These are phyloP conservation scores for Onychostoma macrolepis DNA, from an alignment of 2,113 vertebrate genomes.

Conservation along the genomic window DNA sequence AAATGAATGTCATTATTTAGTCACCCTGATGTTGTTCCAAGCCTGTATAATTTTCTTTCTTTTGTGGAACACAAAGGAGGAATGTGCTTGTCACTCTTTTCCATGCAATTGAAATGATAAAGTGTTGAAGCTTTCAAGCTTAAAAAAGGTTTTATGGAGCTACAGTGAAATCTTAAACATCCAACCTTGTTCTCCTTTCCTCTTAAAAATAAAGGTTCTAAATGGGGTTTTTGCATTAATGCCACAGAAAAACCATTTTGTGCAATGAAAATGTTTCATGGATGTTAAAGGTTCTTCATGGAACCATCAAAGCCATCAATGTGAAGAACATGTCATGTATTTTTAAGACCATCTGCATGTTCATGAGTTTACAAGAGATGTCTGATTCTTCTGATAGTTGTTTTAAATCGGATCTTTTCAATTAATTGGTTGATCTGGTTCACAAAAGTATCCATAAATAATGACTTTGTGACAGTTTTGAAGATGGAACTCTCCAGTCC, in stretches of 20 bases:
- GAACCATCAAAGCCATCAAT: too few species aligned
- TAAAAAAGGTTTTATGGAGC: neutral
- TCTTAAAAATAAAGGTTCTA: neutral
- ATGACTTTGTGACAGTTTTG: too few species aligned
- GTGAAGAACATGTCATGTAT: too few species aligned
- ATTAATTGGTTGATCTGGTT: neutral
- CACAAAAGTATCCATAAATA: too few species aligned
- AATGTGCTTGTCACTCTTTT: neutral
- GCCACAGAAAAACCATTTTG: too few species aligned
- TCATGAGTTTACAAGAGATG: neutral
- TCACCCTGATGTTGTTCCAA: neutral
- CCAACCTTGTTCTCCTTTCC: neutral
- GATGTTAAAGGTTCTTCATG: too few species aligned
- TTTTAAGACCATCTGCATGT: too few species aligned
- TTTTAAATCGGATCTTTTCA: neutral
- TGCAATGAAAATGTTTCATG: too few species aligned
- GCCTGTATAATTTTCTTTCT: neutral
- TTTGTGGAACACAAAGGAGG: neutral
- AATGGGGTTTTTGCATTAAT: neutral
- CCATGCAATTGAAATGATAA: neutral
- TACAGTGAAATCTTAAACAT: neutral
- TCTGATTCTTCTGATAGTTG: neutral
- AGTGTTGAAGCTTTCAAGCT: neutral
- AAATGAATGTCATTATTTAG: neutral
- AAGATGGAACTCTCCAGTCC: neutral